These are phyloP conservation scores for Tympanoctomys barrerae DNA, from an alignment of 2,797 vertebrate genomes.

Conservation along the genomic window DNA sequence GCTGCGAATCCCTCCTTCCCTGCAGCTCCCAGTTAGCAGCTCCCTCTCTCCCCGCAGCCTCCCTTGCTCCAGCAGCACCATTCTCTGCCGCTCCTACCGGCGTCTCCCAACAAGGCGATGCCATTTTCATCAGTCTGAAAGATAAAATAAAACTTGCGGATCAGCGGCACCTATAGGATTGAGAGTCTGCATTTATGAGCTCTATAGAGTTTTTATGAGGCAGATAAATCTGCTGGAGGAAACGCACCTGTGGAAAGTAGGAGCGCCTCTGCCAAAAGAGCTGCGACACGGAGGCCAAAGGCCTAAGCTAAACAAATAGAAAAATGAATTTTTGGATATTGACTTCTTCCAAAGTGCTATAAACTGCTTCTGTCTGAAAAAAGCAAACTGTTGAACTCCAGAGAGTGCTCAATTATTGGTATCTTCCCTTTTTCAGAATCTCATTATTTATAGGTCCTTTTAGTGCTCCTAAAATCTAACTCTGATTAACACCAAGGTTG, in stretches of 20 bases:
- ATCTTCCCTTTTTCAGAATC: conserved; percentile 68
- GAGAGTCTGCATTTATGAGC: conserved; percentile 69
- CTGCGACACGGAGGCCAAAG: conserved; percentile 1
- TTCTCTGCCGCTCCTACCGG: conserved; percentile 48
- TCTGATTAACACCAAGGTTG: conserved; percentile 61
- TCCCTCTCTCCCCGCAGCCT: conserved; percentile 16
- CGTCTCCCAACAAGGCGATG: conserved; percentile 46
- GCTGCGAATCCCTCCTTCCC: background rate
- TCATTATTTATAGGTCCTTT: conserved; percentile 45
- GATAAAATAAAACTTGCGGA: conserved; percentile 59
- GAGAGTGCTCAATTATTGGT: conserved; percentile 41
- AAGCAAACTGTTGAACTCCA: conserved; percentile 67
- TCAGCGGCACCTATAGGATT: background rate
- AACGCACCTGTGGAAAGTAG: conserved; percentile 31
- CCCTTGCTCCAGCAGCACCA: background rate
- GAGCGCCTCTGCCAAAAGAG: background rate
- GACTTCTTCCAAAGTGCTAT: conserved; percentile 47
- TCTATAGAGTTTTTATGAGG: conserved; percentile 55
- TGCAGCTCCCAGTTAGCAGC: conserved; percentile 68
- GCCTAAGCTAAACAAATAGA: background rate
- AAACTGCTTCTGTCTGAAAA: background rate
- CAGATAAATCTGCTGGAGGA: conserved; percentile 34
- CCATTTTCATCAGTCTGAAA: conserved; percentile 70
- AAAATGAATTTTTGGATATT: background rate
- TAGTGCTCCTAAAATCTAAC: conserved; percentile 20